A percentile compares a stretch with the other conserved stretches of the same genome.
Conservation (phyloP, 2,797 vertebrate genomes). For the Choloepus didactylus region DNA sequence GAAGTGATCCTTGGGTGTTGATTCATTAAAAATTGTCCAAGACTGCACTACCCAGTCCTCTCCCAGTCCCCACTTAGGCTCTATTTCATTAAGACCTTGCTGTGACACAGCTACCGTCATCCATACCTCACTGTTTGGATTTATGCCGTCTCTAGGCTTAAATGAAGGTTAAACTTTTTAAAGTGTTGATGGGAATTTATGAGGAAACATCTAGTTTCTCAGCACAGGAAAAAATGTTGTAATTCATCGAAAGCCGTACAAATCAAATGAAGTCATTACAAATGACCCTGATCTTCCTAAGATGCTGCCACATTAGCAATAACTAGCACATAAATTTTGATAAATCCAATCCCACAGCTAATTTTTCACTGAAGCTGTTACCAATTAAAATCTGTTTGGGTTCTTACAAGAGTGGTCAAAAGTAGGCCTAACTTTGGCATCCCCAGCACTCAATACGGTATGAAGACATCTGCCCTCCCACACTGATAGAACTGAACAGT, state of each 20-base stretch:
- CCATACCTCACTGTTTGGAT: slow-evolving; percentile 62
- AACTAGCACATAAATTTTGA: slow-evolving; percentile 56
- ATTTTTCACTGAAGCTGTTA: slow-evolving; percentile 50
- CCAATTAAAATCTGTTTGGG: slow-evolving; percentile 55
- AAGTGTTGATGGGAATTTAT: slow-evolving; percentile 65
- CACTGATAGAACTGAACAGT: not conserved
- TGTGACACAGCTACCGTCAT: not conserved
- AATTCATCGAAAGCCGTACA: slow-evolving; percentile 63
- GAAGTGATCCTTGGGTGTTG: not conserved
- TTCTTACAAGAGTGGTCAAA: not conserved
- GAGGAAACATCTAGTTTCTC: slow-evolving; percentile 70
- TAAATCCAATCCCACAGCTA: slow-evolving; percentile 52
- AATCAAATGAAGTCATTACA: slow-evolving; percentile 75
- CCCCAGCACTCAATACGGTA: not conserved
- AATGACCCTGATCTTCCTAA: slow-evolving; percentile 57
- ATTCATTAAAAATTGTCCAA: not conserved
- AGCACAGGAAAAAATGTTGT: slow-evolving; percentile 30
- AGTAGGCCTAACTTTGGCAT: not conserved
- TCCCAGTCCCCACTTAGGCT: not conserved
- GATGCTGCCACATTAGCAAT: not conserved
- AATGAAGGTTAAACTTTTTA: slow-evolving; percentile 72
- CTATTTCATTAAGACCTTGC: slow-evolving; percentile 65
- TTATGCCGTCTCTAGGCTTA: slow-evolving; percentile 62
- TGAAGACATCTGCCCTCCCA: not conserved
- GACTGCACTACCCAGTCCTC: not conserved